These are phyloP conservation scores for Listronotus bonariensis DNA, from an alignment of 1,140 invertebrate species.

Conservation along the genomic window DNA sequence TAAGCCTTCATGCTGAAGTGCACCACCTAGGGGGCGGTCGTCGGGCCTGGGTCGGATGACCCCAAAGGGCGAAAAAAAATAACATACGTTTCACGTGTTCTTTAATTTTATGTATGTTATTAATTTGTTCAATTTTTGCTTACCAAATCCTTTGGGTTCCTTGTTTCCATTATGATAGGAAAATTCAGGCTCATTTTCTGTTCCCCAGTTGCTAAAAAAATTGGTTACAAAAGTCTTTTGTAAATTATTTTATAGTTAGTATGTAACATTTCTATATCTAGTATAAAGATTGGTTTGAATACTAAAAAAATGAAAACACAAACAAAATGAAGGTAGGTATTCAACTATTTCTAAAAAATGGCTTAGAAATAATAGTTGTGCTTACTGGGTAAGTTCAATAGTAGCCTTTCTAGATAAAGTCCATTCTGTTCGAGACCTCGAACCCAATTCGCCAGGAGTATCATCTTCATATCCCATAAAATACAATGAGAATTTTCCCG, in stretches of 20 bases:
- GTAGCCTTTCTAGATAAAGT: conserved; percentile 84
- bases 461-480: conserved; percentile 89
- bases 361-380: conserved; percentile 31
- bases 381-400: conserved; percentile 90
- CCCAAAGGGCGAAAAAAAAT: no score
- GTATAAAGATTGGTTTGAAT: no score
- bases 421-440: conserved; percentile 72
- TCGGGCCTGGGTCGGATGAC: no score
- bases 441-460: conserved; percentile 61
- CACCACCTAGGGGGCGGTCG: no score
- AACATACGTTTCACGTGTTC: no score
- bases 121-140: conserved; percentile 39
- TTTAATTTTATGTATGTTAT: no score
- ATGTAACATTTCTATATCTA: no score
- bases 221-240: no score
- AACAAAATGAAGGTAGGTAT: no score
- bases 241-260: neutral
- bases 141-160: conserved; percentile 88
- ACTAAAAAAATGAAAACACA: no score
- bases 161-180: conserved; percentile 90
- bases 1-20: no score
- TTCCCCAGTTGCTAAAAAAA: conserved; percentile 87
- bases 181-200: conserved; percentile 79
- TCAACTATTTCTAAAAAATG: no score
- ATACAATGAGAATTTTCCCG: conserved; percentile 89